Evolutionary conservation across 2,888 invertebrate species (phyloP), one percentile per base, ranked within the genome.

Genomic region (Eilema sororculum): DNA sequence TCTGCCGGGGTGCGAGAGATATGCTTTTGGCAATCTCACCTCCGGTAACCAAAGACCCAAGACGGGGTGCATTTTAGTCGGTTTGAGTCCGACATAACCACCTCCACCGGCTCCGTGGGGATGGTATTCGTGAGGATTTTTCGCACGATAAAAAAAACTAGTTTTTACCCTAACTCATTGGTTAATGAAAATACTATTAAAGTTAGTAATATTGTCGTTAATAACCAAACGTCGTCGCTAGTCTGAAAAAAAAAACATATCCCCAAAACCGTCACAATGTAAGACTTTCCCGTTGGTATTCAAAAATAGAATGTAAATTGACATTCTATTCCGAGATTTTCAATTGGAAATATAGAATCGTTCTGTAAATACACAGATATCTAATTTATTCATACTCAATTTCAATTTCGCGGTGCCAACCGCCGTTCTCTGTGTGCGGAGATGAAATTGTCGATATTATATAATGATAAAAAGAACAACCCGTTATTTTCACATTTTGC

Each of bases 311-410:
- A 57, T 46, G 25, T 37, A 69, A 67, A 69, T 71, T 60, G 74
- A 68, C 72, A 71, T 70, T 70, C 57, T 20, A 68, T 68, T 69
- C 33, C 13, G 60, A 30, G 65, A 69, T 67, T 67, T 69, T 57
- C 58, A 66, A 60, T 60, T 25, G 64, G 33, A 65, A 60, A 71
- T 65, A 65, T 57, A 65, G 71, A 77, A 75, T 64, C 52, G 58
- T 68, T 63, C 75, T 71, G 77, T 77, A 79, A 79, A 79, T 75
- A 78, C 72, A 73, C 56, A 65, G 66, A 65, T 74, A 64, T 68
- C 62, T 78, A 80, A 80, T 80, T 80, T 80, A 80, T 80, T 80
- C 80, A 80, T 77, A 71, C 71, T 73, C 72, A 68, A 72, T 77
- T 80, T 80, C 80, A 80, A 80, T 78, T 75, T 72, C 71, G 72